Percentiles rank a stretch among this genome's conserved stretches.
Conservation (phyloP, 2,797 vertebrate genomes). For the Lagorchestes hirsutus region DNA sequence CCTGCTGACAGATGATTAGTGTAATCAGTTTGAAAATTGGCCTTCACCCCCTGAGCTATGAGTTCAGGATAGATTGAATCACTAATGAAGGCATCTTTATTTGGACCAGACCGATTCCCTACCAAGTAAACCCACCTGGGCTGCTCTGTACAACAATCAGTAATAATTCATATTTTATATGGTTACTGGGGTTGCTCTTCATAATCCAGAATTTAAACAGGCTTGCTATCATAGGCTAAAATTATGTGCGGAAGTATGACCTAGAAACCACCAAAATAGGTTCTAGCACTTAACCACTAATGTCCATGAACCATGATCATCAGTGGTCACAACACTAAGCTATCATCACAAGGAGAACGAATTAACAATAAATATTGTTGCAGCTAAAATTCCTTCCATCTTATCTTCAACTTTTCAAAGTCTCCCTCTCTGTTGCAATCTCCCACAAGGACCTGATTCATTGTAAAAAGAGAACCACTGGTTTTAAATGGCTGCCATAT, state of each 20-base stretch:
- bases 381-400: not conserved
- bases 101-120: not conserved
- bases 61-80: not conserved
- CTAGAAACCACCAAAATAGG: not conserved
- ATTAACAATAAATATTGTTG: not conserved
- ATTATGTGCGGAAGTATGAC: slow-evolving; percentile 2
- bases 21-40: not conserved
- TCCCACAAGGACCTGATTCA: not conserved
- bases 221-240: not conserved
- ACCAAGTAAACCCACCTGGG: not conserved
- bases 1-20: not conserved
- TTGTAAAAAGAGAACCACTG: slow-evolving; percentile 5
- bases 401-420: not conserved
- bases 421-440: slow-evolving; percentile 8
- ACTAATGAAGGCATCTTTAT: not conserved
- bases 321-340: not conserved
- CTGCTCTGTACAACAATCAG: not conserved
- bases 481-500: not conserved
- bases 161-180: not conserved
- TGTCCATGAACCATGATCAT: not conserved
- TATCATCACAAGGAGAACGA: slow-evolving; percentile 29
- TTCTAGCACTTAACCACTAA: not conserved
- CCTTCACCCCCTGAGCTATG: not conserved
- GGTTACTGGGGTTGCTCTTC: not conserved
- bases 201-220: slow-evolving; percentile 18